These are phyloP conservation scores for Salvator merianae DNA, from an alignment of 2,113 vertebrate species.

Conservation along the genomic window DNA sequence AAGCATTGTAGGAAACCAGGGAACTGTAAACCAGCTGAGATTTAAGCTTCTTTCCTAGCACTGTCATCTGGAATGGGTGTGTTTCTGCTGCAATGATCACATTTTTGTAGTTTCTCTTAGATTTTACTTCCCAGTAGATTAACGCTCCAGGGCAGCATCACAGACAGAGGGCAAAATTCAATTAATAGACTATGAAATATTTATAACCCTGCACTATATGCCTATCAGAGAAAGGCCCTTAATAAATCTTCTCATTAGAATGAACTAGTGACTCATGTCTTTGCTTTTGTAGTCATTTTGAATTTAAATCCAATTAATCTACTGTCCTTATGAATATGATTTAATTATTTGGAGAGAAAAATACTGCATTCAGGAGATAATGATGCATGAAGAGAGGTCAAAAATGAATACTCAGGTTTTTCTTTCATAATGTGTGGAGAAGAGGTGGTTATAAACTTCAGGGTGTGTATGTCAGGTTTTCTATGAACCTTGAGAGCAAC, in stretches of 20 bases:
- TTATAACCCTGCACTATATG: conserved; percentile 84
- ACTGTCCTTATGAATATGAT: conserved; percentile 83
- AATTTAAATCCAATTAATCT: conserved; percentile 90
- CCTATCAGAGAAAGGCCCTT: conserved; percentile 86
- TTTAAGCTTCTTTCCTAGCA: conserved; percentile 56
- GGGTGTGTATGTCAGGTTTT: not conserved
- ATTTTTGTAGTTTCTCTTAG: conserved; percentile 19
- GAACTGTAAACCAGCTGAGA: conserved; percentile 60
- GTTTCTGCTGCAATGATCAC: conserved; percentile 45
- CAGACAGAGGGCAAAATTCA: conserved; percentile 80
- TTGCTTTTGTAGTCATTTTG: conserved; percentile 83
- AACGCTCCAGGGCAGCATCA: conserved; percentile 77
- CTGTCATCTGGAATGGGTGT: conserved; percentile 53
- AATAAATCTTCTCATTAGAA: conserved; percentile 94
- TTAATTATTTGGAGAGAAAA: conserved; percentile 76
- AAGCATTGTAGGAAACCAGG: conserved; percentile 74
- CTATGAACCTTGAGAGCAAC: not conserved
- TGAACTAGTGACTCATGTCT: conserved; percentile 91
- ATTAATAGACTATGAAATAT: conserved; percentile 90
- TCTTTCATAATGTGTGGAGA: conserved; percentile 30
- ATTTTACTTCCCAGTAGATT: conserved; percentile 66
- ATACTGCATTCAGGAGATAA: conserved; percentile 38
- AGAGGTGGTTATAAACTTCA: not conserved
- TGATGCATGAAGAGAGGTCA: conserved; percentile 57
- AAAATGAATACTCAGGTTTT: conserved; percentile 66